Evolutionary conservation across 2,888 invertebrate genomes (phyloP), one percentile per base, ranked within the genome.

Genomic region (Thereva unica): DNA sequence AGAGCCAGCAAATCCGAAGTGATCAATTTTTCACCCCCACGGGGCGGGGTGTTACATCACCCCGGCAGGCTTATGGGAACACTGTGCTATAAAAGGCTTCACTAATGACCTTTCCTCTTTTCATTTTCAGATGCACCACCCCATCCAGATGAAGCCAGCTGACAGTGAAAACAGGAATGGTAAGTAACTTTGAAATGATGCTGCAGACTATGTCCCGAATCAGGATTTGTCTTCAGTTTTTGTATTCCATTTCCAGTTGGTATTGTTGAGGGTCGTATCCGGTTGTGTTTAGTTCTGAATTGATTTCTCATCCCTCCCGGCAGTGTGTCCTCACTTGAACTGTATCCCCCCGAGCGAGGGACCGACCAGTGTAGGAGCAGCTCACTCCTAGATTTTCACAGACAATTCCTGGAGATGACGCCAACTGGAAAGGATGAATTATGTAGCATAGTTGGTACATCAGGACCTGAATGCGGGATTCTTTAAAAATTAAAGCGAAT

Each of bases 71-170:
- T 23, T 49, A n/a, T 47, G 59, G 59, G 45, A 49, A 37, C 47
- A 12, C 7, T 47, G 23, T 59, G 35, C 59, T 47, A 59, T 59
- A 49, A 47, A 49, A 59, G 45, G 42, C 44, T 37, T 38, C 45
- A 59, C 47, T 59, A 49, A 59, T 59, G 8, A 47, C 37, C 44
- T 54, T 54, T 70, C 61, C 75, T 77, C 76, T 74, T 78, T 75
- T 78, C 78, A 23, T 72, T 90, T 89, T 69, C 90, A 95, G 95
- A 98, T 98, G 97, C 96, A 97, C 83, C 97, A 97, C 85, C 97
- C 97, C 66, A 95, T 98, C 77, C 97, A 98, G 84, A 97, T 98
- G 97, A 98, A 98, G 82, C 97, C 98, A 70, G 98, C 98, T 77
- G 98, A 98, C 83, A 95, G 95, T 82, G 98, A 98, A 85, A 98